A percentile compares a stretch with the other conserved stretches of the same genome.
Evolutionary conservation across 92 coral and sea anemone genomes (phyloP).

Genomic region (Plumapathes pennacea): DNA sequence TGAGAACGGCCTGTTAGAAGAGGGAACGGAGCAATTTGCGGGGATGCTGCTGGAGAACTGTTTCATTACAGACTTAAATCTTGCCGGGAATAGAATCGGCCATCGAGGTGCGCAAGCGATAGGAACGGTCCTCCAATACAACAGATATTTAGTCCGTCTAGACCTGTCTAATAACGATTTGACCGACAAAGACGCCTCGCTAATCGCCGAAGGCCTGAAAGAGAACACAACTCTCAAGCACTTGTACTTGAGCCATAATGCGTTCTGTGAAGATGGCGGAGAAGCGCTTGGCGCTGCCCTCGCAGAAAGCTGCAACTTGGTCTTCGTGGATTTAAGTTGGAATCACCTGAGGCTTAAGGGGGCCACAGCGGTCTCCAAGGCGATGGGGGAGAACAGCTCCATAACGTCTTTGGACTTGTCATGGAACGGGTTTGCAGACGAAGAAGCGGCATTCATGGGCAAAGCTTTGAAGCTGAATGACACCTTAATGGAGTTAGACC

Average conservation of each 20-base stretch:
- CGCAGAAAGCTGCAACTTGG: constrained; percentile 47
- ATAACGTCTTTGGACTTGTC: constrained; percentile 58
- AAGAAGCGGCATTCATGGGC: constrained; percentile 77
- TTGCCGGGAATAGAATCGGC: constrained; percentile 58
- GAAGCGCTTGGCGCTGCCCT: constrained; percentile 61
- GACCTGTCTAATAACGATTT: constrained; percentile 64
- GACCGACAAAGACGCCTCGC: constrained; percentile 62
- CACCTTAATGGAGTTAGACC: constrained; percentile 59
- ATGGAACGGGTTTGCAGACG: constrained; percentile 94
- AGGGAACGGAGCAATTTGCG: constrained; percentile 61
- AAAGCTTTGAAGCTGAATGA: constrained; percentile 58
- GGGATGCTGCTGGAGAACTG: constrained; percentile 66
- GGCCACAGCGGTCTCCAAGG: constrained; percentile 72
- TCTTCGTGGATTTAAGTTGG: constrained; percentile 66
- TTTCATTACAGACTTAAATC: constrained; percentile 51
- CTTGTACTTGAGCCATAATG: constrained; percentile 60
- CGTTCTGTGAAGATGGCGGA: constrained; percentile 73
- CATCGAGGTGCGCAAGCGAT: constrained; percentile 68
- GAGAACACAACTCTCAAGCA: constrained; percentile 40
- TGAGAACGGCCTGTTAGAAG: constrained; percentile 62
- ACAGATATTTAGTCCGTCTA: constrained; percentile 44
- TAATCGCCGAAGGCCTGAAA: constrained; percentile 49
- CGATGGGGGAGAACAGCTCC: constrained; percentile 56
- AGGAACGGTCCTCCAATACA: constrained; percentile 36
- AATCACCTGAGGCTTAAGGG: constrained; percentile 70